phyloP scores from a whole-genome alignment of 1,140 invertebrate species.

The Drosophila nannoptera region DNA sequence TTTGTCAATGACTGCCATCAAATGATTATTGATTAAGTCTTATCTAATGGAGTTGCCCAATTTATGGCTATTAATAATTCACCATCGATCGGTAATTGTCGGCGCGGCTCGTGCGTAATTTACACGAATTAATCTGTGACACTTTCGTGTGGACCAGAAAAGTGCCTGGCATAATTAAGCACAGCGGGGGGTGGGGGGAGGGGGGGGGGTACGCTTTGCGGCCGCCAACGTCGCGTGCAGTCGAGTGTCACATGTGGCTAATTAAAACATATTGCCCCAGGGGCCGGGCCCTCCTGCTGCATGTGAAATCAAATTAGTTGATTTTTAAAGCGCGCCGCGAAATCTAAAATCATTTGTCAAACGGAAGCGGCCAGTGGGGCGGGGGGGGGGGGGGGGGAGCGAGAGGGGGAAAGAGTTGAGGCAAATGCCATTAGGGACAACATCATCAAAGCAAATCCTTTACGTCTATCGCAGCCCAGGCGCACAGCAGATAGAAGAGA shows the following conservation, averaged over 20 bases:
- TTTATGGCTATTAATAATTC: too few species aligned
- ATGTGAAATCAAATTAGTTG: conserved; percentile 41
- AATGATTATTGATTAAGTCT: too few species aligned
- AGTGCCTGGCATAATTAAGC: background rate
- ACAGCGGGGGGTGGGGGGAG: too few species aligned
- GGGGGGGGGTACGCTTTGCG: too few species aligned
- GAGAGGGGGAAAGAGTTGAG: conserved; percentile 19
- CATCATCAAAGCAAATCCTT: conserved; percentile 76
- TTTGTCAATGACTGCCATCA: too few species aligned
- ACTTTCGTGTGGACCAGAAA: conserved; percentile 38
- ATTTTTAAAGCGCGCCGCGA: conserved; percentile 36
- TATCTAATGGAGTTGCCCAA: too few species aligned
- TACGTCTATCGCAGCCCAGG: conserved; percentile 53
- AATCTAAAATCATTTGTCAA: conserved; percentile 63
- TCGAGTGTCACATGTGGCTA: conserved; percentile 37
- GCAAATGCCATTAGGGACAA: conserved; percentile 70
- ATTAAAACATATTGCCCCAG: conserved; percentile 63
- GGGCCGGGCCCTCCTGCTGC: conserved; percentile 12
- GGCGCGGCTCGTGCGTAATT: conserved; percentile 29
- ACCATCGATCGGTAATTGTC: too few species aligned
- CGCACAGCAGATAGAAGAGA: conserved; percentile 21
- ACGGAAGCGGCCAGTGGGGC: conserved; percentile 12
- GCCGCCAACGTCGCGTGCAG: too few species aligned
- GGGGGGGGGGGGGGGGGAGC: conserved; percentile 18
- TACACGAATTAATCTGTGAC: conserved; percentile 56